phyloP scores from a whole-genome alignment of 2,888 invertebrate genomes.

The Pandemis heparana region DNA sequence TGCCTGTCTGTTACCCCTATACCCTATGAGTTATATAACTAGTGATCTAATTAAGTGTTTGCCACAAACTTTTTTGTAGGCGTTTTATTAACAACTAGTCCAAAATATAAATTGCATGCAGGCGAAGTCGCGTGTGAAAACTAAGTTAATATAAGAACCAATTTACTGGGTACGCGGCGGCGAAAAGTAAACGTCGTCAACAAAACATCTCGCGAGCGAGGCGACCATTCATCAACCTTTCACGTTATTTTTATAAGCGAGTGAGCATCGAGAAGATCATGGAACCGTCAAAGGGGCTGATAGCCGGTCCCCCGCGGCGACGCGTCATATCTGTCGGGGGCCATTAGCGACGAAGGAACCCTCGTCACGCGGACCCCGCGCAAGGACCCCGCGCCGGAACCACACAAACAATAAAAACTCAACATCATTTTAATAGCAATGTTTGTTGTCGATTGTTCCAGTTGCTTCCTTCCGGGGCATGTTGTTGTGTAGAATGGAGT shows the following conservation, averaged over 20 bases:
- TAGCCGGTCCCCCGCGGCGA: conserved; percentile 32
- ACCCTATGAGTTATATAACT: too few species aligned
- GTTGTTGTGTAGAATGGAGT: background rate
- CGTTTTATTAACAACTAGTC: too few species aligned
- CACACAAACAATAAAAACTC: conserved; percentile 30
- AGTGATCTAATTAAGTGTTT: too few species aligned
- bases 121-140: too few species aligned
- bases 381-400: background rate
- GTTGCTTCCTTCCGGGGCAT: conserved; percentile 4
- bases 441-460: conserved; percentile 16
- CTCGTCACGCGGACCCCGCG: conserved; percentile 30
- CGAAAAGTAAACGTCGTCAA: conserved; percentile 30
- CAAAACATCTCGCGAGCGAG: conserved; percentile 16
- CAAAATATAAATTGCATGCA: too few species aligned
- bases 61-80: too few species aligned
- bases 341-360: conserved; percentile 35
- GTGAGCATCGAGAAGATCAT: conserved; percentile 34
- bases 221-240: conserved; percentile 37
- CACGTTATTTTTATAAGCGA: conserved; percentile 41
- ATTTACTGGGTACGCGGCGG: background rate
- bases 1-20: too few species aligned
- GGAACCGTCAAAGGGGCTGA: conserved; percentile 30
- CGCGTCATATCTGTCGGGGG: conserved; percentile 38
- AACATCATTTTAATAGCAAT: conserved; percentile 19
- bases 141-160: background rate